Evolutionary conservation across 2,888 invertebrate genomes (phyloP).

Genomic region (Drosophila setosimentum): DNA sequence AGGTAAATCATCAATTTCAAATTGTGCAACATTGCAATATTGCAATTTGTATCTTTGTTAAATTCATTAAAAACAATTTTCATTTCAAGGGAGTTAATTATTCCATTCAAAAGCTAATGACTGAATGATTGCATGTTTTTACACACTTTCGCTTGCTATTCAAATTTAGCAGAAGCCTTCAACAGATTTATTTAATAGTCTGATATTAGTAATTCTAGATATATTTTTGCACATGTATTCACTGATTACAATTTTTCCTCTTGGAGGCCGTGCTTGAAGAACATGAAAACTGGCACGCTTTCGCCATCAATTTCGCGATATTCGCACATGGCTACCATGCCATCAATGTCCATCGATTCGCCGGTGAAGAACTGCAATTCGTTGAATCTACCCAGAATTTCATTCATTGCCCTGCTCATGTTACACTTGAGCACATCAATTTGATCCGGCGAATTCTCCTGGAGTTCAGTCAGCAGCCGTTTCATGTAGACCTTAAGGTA

Average conservation of each 20-base stretch:
- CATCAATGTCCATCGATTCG: conserved; percentile 96
- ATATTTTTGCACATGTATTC: background rate
- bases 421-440: conserved; percentile 95
- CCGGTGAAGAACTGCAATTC: conserved; percentile 97
- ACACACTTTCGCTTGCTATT: background rate
- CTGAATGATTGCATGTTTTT: too few relatives aligned
- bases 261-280: conserved; percentile 97
- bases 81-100: too few relatives aligned
- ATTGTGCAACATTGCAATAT: background rate
- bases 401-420: conserved; percentile 97
- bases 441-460: conserved; percentile 93
- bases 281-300: conserved; percentile 95
- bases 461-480: conserved; percentile 93
- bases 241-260: conserved; percentile 95
- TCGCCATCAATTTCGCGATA: conserved; percentile 95
- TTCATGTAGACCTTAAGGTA: conserved; percentile 99
- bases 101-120: too few relatives aligned
- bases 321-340: conserved; percentile 96
- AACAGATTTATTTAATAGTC: background rate
- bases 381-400: conserved; percentile 94
- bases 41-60: background rate
- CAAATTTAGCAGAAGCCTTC: background rate
- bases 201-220: background rate
- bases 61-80: background rate
- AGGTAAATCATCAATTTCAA: conserved; percentile 57